phyloP scores from a whole-genome alignment of 2,797 vertebrate species.

The Sphenodon punctatus region DNA sequence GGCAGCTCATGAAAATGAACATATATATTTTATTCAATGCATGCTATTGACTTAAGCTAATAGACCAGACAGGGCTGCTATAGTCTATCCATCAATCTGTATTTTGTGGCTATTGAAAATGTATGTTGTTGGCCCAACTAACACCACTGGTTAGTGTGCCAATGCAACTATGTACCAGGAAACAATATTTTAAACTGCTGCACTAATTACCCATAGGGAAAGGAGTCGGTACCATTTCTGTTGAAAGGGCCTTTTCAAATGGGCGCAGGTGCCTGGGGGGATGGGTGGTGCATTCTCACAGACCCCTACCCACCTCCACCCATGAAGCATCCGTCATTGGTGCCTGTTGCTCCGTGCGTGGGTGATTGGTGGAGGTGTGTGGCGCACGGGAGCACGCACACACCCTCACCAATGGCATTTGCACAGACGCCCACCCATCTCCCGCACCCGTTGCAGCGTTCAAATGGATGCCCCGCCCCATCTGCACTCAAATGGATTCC shows the following conservation, averaged over 20 bases:
- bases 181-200: neutral
- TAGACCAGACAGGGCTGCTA: fast-evolving
- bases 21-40: neutral
- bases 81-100: neutral
- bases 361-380: too few relatives aligned
- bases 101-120: neutral
- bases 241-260: too few relatives aligned
- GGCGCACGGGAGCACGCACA: too few relatives aligned
- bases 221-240: neutral
- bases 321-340: too few relatives aligned
- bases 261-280: too few relatives aligned
- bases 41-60: neutral
- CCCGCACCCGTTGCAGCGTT: too few relatives aligned
- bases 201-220: neutral
- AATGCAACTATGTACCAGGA: neutral
- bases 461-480: neutral
- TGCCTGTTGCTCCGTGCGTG: too few relatives aligned
- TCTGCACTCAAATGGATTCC: too few relatives aligned
- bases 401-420: too few relatives aligned
- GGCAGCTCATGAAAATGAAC: neutral
- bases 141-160: neutral
- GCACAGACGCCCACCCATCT: too few relatives aligned
- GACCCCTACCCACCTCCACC: too few relatives aligned
- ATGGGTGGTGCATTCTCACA: too few relatives aligned
- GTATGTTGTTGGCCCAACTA: neutral